Evolutionary conservation across 1,140 invertebrate genomes (phyloP).

Genomic region (Helicoverpa armigera): DNA sequence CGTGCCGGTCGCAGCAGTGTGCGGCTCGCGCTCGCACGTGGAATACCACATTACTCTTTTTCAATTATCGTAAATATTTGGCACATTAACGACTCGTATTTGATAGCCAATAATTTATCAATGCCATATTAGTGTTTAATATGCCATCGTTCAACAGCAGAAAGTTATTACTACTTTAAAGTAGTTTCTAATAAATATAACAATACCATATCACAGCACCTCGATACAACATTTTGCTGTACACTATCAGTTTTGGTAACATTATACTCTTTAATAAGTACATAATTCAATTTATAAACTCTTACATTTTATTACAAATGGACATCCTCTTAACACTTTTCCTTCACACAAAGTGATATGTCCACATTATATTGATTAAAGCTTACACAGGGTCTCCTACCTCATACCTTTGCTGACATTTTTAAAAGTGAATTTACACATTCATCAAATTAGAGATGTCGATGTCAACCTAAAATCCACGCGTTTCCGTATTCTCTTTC

Average conservation of each 20-base stretch:
- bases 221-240: constrained; percentile 70
- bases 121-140: constrained; percentile 39
- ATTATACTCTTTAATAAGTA: constrained; percentile 60
- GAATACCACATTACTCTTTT: constrained; percentile 9
- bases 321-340: constrained; percentile 62
- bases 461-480: constrained; percentile 1
- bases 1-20: neutral
- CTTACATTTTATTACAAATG: constrained; percentile 68
- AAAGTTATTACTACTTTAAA: constrained; percentile 58
- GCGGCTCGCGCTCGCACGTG: neutral
- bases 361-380: constrained; percentile 78
- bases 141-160: constrained; percentile 52
- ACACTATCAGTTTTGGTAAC: constrained; percentile 67
- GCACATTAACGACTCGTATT: constrained; percentile 50
- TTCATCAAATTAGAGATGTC: constrained; percentile 42
- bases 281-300: constrained; percentile 59
- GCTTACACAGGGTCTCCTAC: constrained; percentile 67
- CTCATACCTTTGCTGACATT: constrained; percentile 49
- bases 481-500: constrained; percentile 17
- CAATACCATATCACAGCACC: constrained; percentile 79
- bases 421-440: constrained; percentile 53
- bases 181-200: constrained; percentile 72
- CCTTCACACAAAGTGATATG: constrained; percentile 69
- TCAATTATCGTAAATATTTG: constrained; percentile 50
- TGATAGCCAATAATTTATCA: constrained; percentile 45